Percentiles rank a stretch among this genome's conserved stretches.
phyloP scores from a whole-genome alignment of 2,113 vertebrate genomes.

The Oenanthe melanoleuca region DNA sequence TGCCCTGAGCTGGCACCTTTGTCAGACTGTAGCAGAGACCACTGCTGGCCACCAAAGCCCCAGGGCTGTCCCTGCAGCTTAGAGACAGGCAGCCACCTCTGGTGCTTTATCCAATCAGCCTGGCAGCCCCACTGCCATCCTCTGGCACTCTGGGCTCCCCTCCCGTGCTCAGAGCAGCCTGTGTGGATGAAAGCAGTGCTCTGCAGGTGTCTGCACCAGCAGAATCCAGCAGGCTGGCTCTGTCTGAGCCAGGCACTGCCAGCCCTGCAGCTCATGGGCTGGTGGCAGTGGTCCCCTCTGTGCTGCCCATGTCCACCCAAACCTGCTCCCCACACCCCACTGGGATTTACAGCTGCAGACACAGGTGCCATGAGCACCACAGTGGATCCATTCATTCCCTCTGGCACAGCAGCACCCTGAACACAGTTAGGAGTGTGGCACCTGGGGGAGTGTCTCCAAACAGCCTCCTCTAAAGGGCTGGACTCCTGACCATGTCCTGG shows the following conservation, averaged over 20 bases:
- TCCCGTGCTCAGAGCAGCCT: neutral
- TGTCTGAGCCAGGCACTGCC: neutral
- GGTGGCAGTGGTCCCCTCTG: neutral
- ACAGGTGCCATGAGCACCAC: accelerated
- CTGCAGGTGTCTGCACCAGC: neutral
- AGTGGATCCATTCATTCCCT: neutral
- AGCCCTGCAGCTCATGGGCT: neutral
- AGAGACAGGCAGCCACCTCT: accelerated
- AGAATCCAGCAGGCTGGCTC: neutral
- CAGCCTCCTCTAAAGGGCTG: neutral
- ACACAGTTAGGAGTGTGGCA: neutral
- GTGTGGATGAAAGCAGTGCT: neutral
- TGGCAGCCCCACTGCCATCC: neutral
- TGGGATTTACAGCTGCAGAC: neutral
- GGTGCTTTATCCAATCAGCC: neutral
- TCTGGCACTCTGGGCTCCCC: neutral
- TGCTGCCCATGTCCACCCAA: neutral
- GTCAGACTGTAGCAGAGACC: neutral
- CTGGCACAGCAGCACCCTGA: neutral
- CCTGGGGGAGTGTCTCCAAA: neutral
- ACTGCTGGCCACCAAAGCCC: neutral
- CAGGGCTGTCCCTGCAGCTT: neutral
- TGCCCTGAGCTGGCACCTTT: neutral
- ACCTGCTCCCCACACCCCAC: neutral
- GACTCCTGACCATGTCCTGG: neutral